phyloP scores from a whole-genome alignment of 2,113 vertebrate species.

The Nipponia nippon region DNA sequence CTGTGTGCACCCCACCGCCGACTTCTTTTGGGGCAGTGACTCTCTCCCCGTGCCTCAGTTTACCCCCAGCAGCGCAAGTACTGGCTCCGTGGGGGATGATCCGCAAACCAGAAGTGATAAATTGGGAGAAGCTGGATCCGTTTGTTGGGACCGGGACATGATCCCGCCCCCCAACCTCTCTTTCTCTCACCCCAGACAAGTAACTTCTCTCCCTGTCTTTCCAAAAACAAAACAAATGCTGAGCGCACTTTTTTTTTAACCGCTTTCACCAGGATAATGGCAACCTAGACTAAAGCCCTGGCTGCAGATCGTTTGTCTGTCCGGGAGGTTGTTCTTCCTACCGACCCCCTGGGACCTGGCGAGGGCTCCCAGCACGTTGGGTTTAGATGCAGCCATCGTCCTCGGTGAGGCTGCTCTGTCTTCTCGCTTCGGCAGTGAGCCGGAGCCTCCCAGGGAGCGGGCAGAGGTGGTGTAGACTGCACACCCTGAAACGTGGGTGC shows the following conservation, averaged over 20 bases:
- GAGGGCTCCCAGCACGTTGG: not conserved
- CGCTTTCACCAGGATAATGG: not conserved
- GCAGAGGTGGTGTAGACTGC: not conserved
- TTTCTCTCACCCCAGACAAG: not conserved
- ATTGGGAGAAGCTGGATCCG: not conserved
- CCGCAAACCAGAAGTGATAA: not conserved
- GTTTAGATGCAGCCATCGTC: not conserved
- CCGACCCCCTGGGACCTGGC: not conserved
- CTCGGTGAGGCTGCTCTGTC: accelerated
- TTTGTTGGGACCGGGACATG: not conserved
- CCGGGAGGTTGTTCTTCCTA: not conserved
- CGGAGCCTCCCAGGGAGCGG: not conserved
- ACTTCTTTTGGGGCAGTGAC: not conserved
- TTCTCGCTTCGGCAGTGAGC: not conserved
- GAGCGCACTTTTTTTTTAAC: not conserved
- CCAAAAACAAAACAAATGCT: not conserved
- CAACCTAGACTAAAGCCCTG: not conserved
- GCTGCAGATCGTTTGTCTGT: not conserved
- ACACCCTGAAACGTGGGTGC: not conserved
- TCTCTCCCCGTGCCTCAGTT: not conserved
- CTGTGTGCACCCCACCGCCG: not conserved
- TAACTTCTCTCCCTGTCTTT: not conserved
- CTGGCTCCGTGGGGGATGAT: not conserved
- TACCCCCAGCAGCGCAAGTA: not conserved
- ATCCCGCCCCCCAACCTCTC: not conserved